These are phyloP conservation scores for Zoroaster sp. DNA, from an alignment of 53 echinoderm and acorn worm species.

Conservation along the genomic window DNA sequence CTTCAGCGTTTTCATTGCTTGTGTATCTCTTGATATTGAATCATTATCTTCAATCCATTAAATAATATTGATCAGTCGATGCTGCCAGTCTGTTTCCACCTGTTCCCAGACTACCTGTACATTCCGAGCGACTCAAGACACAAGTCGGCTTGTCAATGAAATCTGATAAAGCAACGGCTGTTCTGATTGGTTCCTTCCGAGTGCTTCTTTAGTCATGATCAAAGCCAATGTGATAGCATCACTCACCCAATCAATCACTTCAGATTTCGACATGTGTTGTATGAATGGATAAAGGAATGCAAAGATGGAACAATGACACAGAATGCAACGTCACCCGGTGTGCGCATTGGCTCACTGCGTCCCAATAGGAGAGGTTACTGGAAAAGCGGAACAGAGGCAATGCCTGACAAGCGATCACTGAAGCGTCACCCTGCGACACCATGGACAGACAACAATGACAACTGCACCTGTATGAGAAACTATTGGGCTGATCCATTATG, in stretches of 20 bases:
- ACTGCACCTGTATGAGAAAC: not conserved
- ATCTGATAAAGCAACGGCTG: not conserved
- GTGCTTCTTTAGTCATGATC: not conserved
- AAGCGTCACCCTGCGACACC: not conserved
- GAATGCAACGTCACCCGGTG: conserved; percentile 22
- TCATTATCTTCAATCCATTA: not conserved
- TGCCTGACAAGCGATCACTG: not conserved
- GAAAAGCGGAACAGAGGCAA: conserved; percentile 28
- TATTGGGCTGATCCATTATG: conserved; percentile 26
- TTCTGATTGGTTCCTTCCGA: conserved; percentile 2
- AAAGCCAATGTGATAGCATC: not conserved
- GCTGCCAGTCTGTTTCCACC: not conserved
- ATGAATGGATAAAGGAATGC: not conserved
- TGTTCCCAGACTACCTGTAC: not conserved
- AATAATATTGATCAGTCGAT: not conserved
- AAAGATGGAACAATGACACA: conserved; percentile 23
- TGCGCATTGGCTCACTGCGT: not conserved
- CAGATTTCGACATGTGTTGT: not conserved
- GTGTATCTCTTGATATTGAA: not conserved
- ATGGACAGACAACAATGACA: conserved; percentile 24
- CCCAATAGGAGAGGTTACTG: conserved; percentile 28
- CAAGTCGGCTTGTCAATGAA: not conserved
- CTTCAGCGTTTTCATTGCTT: conserved; percentile 26
- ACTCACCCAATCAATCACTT: conserved; percentile 42
- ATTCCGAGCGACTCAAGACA: not conserved